A percentile compares a stretch with the other conserved stretches of the same genome.
phyloP scores from a whole-genome alignment of 2,113 vertebrate genomes.

The Thamnaconus septentrionalis region DNA sequence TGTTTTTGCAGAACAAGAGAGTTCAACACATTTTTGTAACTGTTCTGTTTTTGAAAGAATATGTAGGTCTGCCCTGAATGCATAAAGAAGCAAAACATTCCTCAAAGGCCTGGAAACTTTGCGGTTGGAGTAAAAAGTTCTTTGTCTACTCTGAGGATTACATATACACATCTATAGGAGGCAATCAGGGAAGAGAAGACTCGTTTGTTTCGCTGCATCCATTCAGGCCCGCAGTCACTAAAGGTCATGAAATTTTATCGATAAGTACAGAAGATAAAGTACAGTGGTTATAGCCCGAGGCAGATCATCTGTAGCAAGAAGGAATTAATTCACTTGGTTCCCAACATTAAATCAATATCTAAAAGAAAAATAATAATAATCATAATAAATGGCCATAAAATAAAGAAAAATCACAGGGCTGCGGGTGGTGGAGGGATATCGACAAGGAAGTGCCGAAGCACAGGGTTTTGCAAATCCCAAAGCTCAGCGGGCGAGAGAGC shows the following conservation, averaged over 20 bases:
- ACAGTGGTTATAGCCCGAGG: constrained; percentile 37
- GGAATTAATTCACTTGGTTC: constrained; percentile 50
- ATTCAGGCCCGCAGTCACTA: constrained; percentile 29
- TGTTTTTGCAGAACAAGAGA: too few species aligned
- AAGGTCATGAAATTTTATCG: constrained; percentile 57
- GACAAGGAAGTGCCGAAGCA: constrained; percentile 1
- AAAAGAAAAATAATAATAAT: constrained; percentile 15
- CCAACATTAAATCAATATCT: constrained; percentile 59
- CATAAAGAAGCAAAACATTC: neutral
- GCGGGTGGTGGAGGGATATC: constrained; percentile 1
- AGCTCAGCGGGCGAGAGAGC: neutral
- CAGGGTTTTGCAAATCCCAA: constrained; percentile 11
- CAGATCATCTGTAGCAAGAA: constrained; percentile 27
- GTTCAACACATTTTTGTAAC: too few species aligned
- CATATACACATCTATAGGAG: constrained; percentile 14
- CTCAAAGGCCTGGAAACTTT: constrained; percentile 13
- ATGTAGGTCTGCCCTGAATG: too few species aligned
- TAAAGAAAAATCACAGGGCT: neutral
- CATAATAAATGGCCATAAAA: too few species aligned
- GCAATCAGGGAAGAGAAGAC: constrained; percentile 39
- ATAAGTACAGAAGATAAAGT: constrained; percentile 53
- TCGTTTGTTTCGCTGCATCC: constrained; percentile 32
- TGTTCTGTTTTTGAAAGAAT: too few species aligned
- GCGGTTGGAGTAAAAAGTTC: constrained; percentile 41
- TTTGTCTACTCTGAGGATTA: constrained; percentile 38